A percentile compares a stretch with the other conserved stretches of the same genome.
Evolutionary conservation across 1,140 invertebrate genomes (phyloP).

Genomic region (Capitella teleta): DNA sequence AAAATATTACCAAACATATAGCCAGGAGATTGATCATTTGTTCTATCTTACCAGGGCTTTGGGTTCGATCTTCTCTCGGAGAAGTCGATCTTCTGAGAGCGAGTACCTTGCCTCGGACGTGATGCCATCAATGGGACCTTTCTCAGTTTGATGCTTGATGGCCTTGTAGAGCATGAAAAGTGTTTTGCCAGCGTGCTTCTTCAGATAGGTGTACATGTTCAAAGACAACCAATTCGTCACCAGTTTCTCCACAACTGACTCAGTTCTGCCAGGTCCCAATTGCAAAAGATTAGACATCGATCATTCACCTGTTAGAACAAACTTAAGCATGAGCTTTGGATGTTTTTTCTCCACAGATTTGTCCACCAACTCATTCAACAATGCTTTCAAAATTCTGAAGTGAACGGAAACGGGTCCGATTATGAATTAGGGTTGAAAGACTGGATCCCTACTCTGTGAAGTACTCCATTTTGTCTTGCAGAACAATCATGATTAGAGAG

Average conservation of each 20-base stretch:
- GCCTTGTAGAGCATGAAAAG: conserved; percentile 95
- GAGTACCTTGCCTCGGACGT: conserved; percentile 97
- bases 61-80: conserved; percentile 93
- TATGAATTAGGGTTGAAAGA: background rate
- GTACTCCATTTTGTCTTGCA: conserved; percentile 98
- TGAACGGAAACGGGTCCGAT: conserved; percentile 15
- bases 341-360: conserved; percentile 98
- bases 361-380: conserved; percentile 93
- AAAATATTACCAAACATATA: no score
- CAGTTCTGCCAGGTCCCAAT: no score
- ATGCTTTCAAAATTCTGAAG: conserved; percentile 77
- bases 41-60: conserved; percentile 79
- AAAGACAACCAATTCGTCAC: conserved; percentile 98
- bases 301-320: no score
- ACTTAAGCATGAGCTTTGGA: conserved; percentile 84
- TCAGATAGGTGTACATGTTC: conserved; percentile 83
- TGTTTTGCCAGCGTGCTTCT: conserved; percentile 88
- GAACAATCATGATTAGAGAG: conserved; percentile 93
- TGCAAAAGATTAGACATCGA: no score
- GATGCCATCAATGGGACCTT: conserved; percentile 94
- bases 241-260: conserved; percentile 99
- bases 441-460: conserved; percentile 66
- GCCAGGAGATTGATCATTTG: no score
- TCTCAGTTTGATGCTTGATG: conserved; percentile 98
- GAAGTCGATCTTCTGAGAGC: conserved; percentile 94